These are phyloP conservation scores for Taenioides sp. DNA, from an alignment of 2,797 vertebrate species.

Conservation along the genomic window DNA sequence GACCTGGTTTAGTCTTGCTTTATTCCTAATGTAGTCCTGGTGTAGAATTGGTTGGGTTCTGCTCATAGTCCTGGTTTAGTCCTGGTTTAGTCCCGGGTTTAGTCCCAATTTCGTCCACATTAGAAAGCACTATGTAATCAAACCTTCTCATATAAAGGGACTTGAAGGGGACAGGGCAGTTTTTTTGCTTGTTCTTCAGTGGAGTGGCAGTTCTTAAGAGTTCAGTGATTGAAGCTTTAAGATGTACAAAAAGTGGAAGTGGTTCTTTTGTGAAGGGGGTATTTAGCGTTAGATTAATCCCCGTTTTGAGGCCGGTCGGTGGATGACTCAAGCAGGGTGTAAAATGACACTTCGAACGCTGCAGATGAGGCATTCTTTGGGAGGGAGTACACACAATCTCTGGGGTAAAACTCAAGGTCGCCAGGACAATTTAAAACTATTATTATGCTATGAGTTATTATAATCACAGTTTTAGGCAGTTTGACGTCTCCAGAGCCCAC, in stretches of 20 bases:
- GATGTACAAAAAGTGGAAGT: background rate
- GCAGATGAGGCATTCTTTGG: conserved; percentile 7
- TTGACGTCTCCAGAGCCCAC: background rate
- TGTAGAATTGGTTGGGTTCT: no score
- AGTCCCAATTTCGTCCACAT: no score
- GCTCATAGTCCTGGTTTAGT: no score
- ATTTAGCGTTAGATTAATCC: conserved; percentile 1
- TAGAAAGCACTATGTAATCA: background rate
- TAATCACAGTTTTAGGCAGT: background rate
- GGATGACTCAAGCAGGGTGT: background rate
- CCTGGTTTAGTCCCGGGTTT: no score
- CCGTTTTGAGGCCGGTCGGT: background rate
- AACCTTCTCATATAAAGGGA: background rate
- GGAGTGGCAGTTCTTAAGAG: background rate
- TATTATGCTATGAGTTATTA: conserved; percentile 2
- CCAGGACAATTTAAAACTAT: background rate
- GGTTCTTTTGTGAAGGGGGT: background rate
- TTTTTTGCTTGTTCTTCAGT: background rate
- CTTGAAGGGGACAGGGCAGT: background rate
- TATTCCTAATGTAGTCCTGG: no score
- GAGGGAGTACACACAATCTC: background rate
- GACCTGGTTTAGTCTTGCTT: no score
- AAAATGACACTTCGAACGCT: background rate
- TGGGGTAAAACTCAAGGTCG: background rate
- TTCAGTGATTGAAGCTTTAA: background rate